Conservation (phyloP, 1,140 invertebrate genomes). For the Andricus grossulariae region DNA sequence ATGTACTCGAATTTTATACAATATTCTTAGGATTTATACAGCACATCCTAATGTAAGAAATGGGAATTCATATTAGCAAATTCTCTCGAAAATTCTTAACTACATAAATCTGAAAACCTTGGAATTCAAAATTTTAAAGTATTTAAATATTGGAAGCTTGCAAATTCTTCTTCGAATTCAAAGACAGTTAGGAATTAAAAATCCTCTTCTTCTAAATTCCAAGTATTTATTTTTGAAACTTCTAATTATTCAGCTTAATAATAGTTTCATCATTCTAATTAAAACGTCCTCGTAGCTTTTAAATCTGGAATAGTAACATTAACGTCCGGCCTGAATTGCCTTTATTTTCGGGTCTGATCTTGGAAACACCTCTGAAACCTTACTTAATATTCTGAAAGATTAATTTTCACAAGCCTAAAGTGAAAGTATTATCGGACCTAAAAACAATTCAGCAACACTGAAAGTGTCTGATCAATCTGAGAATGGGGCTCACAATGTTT, state of each 20-base stretch:
- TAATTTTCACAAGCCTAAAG: slow-evolving; percentile 9
- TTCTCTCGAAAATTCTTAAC: slow-evolving; percentile 36
- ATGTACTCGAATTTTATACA: slow-evolving; percentile 18
- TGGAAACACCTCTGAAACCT: background rate
- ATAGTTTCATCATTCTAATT: background rate
- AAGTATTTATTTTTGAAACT: too few relatives aligned
- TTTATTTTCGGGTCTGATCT: slow-evolving; percentile 8
- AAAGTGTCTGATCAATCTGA: slow-evolving; percentile 45
- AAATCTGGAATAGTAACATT: too few relatives aligned
- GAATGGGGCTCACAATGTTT: background rate
- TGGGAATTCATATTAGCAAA: slow-evolving; percentile 36
- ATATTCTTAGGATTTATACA: slow-evolving; percentile 36
- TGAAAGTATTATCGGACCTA: slow-evolving; percentile 22
- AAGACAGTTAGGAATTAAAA: too few relatives aligned
- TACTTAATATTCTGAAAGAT: background rate
- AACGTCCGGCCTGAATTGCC: slow-evolving; percentile 4
- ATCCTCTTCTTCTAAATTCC: too few relatives aligned
- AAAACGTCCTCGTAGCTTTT: background rate
- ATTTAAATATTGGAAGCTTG: background rate
- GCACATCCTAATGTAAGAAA: slow-evolving; percentile 36
- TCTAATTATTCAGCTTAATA: background rate
- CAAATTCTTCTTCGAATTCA: too few relatives aligned
- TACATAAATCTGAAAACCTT: slow-evolving; percentile 39
- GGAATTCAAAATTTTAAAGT: slow-evolving; percentile 35
- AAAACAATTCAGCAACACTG: background rate